These are phyloP conservation scores for Morinoia aosen DNA, from an alignment of 2,888 invertebrate species.

Conservation along the genomic window DNA sequence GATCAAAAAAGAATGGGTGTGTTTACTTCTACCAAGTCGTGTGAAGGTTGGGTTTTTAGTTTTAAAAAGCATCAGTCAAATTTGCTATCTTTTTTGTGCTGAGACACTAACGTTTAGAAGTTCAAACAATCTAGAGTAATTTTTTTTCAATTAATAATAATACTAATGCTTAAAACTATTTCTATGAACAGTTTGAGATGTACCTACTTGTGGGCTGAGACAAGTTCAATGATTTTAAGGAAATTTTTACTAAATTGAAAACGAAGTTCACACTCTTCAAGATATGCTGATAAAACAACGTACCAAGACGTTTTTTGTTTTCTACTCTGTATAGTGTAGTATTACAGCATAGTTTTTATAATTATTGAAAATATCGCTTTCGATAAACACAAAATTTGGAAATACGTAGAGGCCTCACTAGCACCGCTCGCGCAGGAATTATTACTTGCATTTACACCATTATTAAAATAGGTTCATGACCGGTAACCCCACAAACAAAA, in stretches of 20 bases:
- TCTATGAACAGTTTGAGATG: too few relatives aligned
- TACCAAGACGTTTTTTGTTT: neutral
- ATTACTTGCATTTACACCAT: too few relatives aligned
- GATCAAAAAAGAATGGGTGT: neutral
- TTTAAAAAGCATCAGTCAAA: neutral
- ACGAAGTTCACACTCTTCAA: neutral
- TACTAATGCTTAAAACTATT: too few relatives aligned
- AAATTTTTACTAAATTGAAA: too few relatives aligned
- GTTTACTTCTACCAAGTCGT: neutral
- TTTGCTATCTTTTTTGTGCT: neutral
- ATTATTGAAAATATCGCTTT: neutral
- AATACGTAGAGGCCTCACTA: neutral
- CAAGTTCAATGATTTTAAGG: too few relatives aligned
- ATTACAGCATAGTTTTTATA: neutral
- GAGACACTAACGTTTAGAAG: neutral
- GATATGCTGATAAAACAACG: neutral
- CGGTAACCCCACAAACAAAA: neutral
- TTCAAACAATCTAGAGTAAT: neutral
- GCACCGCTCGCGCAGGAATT: neutral
- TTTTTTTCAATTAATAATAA: neutral
- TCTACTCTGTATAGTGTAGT: neutral
- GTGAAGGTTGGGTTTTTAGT: neutral
- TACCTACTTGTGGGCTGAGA: too few relatives aligned
- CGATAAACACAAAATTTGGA: neutral
- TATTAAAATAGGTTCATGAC: neutral